These are phyloP conservation scores for Spheniscus humboldti DNA, from an alignment of 2,797 vertebrate genomes.

Conservation along the genomic window DNA sequence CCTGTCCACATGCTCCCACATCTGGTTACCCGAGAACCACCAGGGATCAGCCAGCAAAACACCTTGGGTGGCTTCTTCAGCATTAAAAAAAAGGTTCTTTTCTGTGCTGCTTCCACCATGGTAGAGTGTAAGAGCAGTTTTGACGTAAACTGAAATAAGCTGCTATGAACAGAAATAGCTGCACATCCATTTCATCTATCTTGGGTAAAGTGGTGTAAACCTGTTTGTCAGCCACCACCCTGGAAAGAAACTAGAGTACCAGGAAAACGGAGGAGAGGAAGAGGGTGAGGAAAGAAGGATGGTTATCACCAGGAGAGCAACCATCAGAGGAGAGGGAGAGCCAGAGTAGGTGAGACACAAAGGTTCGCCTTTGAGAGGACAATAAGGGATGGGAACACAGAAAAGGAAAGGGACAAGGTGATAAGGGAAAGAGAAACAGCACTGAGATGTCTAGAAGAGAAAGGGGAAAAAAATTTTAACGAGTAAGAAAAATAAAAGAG, in stretches of 20 bases:
- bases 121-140: neutral
- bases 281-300: neutral
- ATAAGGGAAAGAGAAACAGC: neutral
- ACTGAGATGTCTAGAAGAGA: neutral
- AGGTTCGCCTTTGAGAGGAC: neutral
- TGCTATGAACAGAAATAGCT: neutral
- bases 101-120: neutral
- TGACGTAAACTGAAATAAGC: constrained; percentile 4
- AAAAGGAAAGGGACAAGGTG: neutral
- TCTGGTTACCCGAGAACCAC: neutral
- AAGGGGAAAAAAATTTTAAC: too few species aligned
- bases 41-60: neutral
- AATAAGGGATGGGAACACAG: neutral
- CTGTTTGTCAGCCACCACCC: neutral
- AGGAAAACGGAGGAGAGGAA: neutral
- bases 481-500: neutral
- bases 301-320: neutral
- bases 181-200: neutral
- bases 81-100: neutral
- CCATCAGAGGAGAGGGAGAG: neutral
- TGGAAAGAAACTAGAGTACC: neutral
- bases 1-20: neutral
- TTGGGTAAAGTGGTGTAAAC: neutral
- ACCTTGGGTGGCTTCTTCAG: neutral
- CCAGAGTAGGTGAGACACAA: neutral